Conservation (phyloP, 1,140 invertebrate genomes). For the Calliopsis andreniformis region DNA sequence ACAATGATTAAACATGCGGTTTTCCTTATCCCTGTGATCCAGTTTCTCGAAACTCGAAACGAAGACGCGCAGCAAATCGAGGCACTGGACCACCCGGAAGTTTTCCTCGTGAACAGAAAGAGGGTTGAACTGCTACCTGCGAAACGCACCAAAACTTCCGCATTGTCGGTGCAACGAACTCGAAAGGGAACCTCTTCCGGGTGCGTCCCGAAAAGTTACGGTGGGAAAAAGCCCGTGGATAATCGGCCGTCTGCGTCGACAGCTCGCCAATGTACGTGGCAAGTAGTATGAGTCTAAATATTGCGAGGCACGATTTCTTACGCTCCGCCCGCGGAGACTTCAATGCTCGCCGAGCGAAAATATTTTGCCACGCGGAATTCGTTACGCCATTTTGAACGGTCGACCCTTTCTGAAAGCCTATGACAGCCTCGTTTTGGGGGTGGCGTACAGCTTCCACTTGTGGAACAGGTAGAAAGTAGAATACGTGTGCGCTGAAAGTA, state of each 20-base stretch:
- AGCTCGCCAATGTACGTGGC: neutral
- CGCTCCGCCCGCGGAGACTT: neutral
- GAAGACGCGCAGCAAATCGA: neutral
- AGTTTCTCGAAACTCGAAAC: neutral
- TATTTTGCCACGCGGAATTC: slow-evolving; percentile 64
- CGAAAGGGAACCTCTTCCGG: slow-evolving; percentile 18
- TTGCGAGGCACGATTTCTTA: slow-evolving; percentile 44
- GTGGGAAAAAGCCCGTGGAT: slow-evolving; percentile 33
- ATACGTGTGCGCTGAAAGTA: no score
- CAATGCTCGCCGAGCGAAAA: slow-evolving; percentile 38
- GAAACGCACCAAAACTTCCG: slow-evolving; percentile 41
- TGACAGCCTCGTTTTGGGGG: neutral
- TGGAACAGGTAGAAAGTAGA: no score
- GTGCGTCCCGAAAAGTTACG: neutral
- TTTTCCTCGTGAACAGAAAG: neutral
- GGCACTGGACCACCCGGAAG: slow-evolving; percentile 50
- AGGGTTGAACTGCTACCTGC: slow-evolving; percentile 23
- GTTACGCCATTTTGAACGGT: slow-evolving; percentile 39
- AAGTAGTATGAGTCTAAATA: slow-evolving; percentile 60
- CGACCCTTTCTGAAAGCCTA: neutral
- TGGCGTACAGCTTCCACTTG: no score
- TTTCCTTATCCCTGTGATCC: neutral
- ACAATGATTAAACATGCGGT: neutral
- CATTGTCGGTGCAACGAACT: slow-evolving; percentile 38
- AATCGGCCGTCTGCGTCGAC: slow-evolving; percentile 27